phyloP scores from a whole-genome alignment of 2,113 vertebrate species.

The Rhodinocichla rosea region DNA sequence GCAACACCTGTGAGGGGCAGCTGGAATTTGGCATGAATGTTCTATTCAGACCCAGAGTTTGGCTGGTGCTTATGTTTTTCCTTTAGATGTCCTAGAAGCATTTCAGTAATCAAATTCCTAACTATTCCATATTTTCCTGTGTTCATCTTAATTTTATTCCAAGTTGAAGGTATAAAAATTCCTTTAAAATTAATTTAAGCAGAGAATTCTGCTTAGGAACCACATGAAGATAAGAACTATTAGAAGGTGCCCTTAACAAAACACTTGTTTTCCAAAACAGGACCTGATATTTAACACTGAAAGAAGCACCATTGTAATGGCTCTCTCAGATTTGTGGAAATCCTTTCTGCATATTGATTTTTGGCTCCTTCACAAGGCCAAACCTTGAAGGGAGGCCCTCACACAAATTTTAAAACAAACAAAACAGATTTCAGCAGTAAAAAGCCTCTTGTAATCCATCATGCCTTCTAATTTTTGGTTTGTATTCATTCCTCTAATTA shows the following conservation, averaged over 20 bases:
- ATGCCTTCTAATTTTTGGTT: background rate
- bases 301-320: background rate
- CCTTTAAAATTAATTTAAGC: background rate
- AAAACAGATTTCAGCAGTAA: background rate
- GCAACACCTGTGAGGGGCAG: background rate
- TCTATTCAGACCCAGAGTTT: background rate
- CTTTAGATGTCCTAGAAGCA: background rate
- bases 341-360: background rate
- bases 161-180: background rate
- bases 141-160: background rate
- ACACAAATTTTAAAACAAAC: background rate
- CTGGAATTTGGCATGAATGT: fast-evolving
- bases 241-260: fast-evolving
- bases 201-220: background rate
- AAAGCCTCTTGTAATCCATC: background rate
- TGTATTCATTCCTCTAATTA: background rate
- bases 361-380: background rate
- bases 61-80: fast-evolving
- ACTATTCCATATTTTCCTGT: background rate
- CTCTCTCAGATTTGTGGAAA: background rate
- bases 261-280: background rate
- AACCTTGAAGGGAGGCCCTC: background rate
- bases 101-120: background rate
- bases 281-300: background rate
- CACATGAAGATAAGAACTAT: background rate